These are phyloP conservation scores for Clarias magur DNA, from an alignment of 2,113 vertebrate species.

Conservation along the genomic window DNA sequence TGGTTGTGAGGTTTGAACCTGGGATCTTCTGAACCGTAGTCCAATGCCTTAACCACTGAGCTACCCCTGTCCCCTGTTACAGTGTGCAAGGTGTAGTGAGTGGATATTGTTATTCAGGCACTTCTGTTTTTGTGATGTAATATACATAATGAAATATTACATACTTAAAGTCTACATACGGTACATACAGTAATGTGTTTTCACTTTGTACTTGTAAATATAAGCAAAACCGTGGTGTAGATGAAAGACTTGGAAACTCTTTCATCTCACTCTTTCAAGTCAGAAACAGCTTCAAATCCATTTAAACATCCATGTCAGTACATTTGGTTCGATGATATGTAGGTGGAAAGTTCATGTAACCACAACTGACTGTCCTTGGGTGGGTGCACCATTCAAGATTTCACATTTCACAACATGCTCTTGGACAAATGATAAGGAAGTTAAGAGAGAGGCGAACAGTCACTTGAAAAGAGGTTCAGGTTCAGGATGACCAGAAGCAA, in stretches of 20 bases:
- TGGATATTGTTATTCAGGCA: too few species aligned
- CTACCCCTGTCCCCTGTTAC: too few species aligned
- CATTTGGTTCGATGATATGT: not conserved
- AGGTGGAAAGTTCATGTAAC: not conserved
- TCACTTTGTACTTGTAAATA: not conserved
- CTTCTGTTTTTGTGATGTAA: too few species aligned
- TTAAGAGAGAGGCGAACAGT: not conserved
- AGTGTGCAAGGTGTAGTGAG: too few species aligned
- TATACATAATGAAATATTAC: not conserved
- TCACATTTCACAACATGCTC: not conserved
- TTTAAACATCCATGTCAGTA: not conserved
- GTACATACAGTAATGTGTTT: not conserved
- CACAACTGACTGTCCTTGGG: not conserved
- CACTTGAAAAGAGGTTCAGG: not conserved
- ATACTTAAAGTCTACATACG: not conserved
- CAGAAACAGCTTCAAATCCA: not conserved
- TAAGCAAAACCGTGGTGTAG: not conserved
- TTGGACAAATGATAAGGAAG: not conserved
- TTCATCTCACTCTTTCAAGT: not conserved
- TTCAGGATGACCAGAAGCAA: not conserved
- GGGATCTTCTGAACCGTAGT: too few species aligned
- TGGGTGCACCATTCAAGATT: not conserved
- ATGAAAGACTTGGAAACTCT: not conserved
- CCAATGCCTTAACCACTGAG: too few species aligned
- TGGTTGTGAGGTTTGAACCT: too few species aligned